Base-by-base conservation (phyloP, 2,888 invertebrate genomes). In the Eristalinus aeneus region DNA sequence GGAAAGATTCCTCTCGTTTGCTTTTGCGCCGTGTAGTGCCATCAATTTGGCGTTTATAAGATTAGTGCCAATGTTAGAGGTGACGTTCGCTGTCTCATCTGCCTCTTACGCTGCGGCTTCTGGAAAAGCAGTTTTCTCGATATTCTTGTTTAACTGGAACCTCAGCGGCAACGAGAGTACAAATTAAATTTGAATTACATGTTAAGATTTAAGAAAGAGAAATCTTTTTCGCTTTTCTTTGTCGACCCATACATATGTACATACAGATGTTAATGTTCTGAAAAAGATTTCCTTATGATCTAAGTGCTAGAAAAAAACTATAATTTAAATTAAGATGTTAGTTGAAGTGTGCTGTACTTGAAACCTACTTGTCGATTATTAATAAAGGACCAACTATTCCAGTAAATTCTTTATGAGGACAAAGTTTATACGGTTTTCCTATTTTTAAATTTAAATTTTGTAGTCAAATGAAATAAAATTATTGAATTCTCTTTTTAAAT, bases 21-120 rank as follows among this genome's bases (percentile, higher is more conserved):
- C 54, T 58, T 71, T 39, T 53, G 65, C 46, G 64, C 67, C 78
- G 65, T 63, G 53, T 54, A 27, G 63, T 76, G 54, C 54, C 68
- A 76, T 76, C 64, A 72, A 58, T 78, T 78, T 72, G 71, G 71
- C 78, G 23, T 67, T 79, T 79, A 79, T 72, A 67, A 34, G 72
- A 73, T 79, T 79, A 73, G 53, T 63, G 79, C 68, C 73, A 68
- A 79, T 68, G 73, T 79, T 79, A 73, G 73, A 79, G 73, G 73
- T 68, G 73, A 73, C 68, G 73, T 36, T 63, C 34, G 67, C 31
- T 27, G 73, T 65, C 67, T 39, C 64, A 46, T 78, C 71, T 58
- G 64, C 71, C 34, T 58, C 31, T n/a, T 46, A 8, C 8, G 46
- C 16, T 16, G n/a, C 46, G 46, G 46, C 46, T 46, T 46, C 22